Evolutionary conservation across 1,140 invertebrate genomes (phyloP).

Genomic region (Spodoptera litura): DNA sequence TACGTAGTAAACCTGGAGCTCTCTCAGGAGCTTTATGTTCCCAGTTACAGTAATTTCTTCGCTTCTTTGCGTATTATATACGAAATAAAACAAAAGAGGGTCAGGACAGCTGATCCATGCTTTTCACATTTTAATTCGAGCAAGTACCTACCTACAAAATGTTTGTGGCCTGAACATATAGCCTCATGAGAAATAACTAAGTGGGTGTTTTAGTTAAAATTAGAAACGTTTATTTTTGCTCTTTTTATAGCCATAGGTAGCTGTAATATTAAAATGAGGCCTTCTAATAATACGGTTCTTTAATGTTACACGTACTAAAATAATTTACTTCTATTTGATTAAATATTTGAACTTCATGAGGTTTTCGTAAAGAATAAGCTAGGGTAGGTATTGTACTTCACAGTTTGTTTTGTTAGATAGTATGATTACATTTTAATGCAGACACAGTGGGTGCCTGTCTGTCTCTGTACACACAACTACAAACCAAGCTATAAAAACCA

Average conservation of each 20-base stretch:
- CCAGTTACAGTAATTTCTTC: conserved; percentile 5
- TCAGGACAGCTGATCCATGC: conserved; percentile 23
- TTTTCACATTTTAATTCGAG: conserved; percentile 30
- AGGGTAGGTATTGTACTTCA: no score
- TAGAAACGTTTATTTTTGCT: conserved; percentile 6
- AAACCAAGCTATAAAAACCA: no score
- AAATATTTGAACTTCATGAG: neutral
- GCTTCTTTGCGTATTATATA: conserved; percentile 9
- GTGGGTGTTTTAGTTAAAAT: conserved; percentile 14
- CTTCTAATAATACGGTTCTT: neutral
- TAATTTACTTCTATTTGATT: neutral
- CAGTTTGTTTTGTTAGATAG: no score
- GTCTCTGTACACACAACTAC: no score
- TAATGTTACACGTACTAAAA: neutral
- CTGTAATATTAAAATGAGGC: conserved; percentile 7
- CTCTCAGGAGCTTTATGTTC: conserved; percentile 17
- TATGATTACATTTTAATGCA: neutral
- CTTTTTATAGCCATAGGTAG: conserved; percentile 1
- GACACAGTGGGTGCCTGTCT: no score
- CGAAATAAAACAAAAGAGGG: conserved; percentile 22
- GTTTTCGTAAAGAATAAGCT: neutral
- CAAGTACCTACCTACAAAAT: neutral
- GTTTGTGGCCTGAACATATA: conserved; percentile 13
- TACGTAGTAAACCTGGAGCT: conserved; percentile 10
- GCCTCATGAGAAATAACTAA: conserved; percentile 28